phyloP scores from a whole-genome alignment of 2,797 vertebrate species.

The Ataeniobius toweri region DNA sequence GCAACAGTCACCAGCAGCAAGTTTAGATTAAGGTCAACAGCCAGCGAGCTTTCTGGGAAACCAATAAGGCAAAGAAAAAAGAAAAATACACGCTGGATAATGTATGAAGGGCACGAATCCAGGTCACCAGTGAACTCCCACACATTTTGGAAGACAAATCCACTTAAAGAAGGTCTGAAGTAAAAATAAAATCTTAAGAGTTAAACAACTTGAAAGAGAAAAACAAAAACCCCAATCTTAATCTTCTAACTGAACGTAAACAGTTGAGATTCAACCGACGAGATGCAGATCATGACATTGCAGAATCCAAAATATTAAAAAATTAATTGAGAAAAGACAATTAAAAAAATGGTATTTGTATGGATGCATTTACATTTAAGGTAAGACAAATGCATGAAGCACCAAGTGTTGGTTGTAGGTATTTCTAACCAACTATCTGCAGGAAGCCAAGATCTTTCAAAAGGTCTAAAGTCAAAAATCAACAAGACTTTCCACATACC shows the following conservation, averaged over 20 bases:
- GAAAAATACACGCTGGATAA: constrained; percentile 9
- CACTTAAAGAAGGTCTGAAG: constrained; percentile 26
- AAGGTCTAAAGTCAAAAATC: no score
- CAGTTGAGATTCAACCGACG: no score
- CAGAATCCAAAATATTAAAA: neutral
- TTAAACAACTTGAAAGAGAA: constrained; percentile 5
- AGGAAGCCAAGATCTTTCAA: no score
- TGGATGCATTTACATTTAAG: no score
- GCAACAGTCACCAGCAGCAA: constrained; percentile 28
- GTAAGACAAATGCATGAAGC: no score
- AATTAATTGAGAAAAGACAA: neutral
- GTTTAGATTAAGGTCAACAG: constrained; percentile 47
- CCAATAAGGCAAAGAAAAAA: constrained; percentile 22
- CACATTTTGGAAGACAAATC: constrained; percentile 13
- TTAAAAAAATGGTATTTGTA: no score
- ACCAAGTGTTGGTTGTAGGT: no score
- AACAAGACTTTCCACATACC: no score
- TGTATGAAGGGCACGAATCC: constrained; percentile 9
- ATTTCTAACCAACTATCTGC: no score
- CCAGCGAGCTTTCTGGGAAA: constrained; percentile 9
- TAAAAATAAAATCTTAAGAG: constrained; percentile 25
- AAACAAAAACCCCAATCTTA: neutral
- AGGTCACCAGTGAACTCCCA: constrained; percentile 17
- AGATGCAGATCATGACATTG: neutral
- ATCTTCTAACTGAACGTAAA: no score